These are phyloP conservation scores for Sorex araneus DNA, from an alignment of 2,113 vertebrate species.

Conservation along the genomic window DNA sequence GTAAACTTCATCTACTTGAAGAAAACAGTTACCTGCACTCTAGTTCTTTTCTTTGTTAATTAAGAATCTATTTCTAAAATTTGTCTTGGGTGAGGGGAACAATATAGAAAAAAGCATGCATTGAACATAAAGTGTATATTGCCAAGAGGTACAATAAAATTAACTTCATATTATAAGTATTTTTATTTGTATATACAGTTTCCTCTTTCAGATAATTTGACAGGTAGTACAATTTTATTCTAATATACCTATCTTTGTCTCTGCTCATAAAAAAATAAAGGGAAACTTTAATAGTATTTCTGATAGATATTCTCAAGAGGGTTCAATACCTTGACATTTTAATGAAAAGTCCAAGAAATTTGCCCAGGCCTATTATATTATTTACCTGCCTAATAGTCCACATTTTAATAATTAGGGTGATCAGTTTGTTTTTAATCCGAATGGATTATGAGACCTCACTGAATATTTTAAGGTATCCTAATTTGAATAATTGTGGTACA, in stretches of 20 bases:
- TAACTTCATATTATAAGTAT: background rate
- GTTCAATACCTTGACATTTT: constrained; percentile 37
- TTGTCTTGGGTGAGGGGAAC: constrained; percentile 22
- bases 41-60: constrained; percentile 46
- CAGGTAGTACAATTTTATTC: background rate
- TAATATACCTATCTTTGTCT: background rate
- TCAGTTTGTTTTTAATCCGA: constrained; percentile 45
- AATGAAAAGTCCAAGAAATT: constrained; percentile 39
- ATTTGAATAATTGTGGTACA: constrained; percentile 11
- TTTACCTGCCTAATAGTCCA: constrained; percentile 28
- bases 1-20: constrained; percentile 13
- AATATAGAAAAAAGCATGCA: constrained; percentile 36
- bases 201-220: background rate
- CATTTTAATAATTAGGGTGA: constrained; percentile 30
- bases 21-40: background rate
- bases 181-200: constrained; percentile 15
- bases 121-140: background rate
- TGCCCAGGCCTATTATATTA: background rate
- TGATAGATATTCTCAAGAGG: background rate
- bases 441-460: background rate
- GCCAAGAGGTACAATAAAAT: background rate
- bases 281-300: background rate
- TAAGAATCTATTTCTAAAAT: constrained; percentile 44
- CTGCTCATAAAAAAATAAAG: constrained; percentile 50
- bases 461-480: constrained; percentile 37